A percentile compares a stretch with the other conserved stretches of the same genome.
These are phyloP conservation scores for Cabera pusaria DNA, from an alignment of 2,888 invertebrate genomes.

Conservation along the genomic window DNA sequence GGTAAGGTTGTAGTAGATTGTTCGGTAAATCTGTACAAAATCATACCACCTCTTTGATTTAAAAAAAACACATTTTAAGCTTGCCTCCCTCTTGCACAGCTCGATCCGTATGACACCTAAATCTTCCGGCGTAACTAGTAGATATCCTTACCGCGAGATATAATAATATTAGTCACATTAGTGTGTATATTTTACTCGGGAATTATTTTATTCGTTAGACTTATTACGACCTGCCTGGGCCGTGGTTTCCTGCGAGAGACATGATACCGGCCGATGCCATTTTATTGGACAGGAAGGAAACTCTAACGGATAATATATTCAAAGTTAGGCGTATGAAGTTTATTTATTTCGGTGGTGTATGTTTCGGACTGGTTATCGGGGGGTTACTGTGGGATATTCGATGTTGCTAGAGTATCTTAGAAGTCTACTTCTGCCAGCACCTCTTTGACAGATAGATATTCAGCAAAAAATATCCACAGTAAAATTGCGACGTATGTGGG, in stretches of 20 bases:
- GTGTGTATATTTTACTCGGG: conserved; percentile 75
- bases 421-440: no score
- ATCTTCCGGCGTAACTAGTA: conserved; percentile 77
- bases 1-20: no score
- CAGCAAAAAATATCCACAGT: no score
- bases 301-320: conserved; percentile 76
- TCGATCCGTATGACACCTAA: conserved; percentile 60
- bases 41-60: no score
- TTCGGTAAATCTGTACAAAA: no score
- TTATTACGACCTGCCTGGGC: conserved; percentile 76
- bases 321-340: conserved; percentile 61
- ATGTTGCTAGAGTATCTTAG: no score
- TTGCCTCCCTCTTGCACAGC: conserved; percentile 43
- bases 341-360: conserved; percentile 54
- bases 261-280: conserved; percentile 59
- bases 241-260: conserved; percentile 71
- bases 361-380: conserved; percentile 47
- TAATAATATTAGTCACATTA: conserved; percentile 83
- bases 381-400: conserved; percentile 12
- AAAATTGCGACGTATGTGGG: no score
- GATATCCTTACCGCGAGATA: conserved; percentile 75
- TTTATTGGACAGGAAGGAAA: conserved; percentile 83
- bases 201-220: conserved; percentile 81
- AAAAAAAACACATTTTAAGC: not conserved
- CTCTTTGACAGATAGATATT: no score